These are phyloP conservation scores for Pseudorasbora parva DNA, from an alignment of 2,113 vertebrate genomes.

Conservation along the genomic window DNA sequence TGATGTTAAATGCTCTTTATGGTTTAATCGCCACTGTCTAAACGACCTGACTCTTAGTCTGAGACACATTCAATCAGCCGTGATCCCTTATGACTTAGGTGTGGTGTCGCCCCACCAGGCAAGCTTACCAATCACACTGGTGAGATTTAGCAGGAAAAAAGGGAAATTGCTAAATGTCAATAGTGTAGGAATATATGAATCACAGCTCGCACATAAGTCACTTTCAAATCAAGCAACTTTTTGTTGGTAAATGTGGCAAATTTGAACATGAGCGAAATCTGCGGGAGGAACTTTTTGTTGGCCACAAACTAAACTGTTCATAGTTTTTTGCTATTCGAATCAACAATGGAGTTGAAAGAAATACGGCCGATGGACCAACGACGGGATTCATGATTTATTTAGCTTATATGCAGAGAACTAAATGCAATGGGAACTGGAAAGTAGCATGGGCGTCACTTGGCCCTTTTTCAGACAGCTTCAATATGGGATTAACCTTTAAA, in stretches of 20 bases:
- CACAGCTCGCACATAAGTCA: too few relatives aligned
- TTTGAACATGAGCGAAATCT: background rate
- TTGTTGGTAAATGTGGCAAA: too few relatives aligned
- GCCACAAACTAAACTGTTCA: background rate
- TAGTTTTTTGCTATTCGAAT: too few relatives aligned
- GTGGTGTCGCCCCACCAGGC: background rate
- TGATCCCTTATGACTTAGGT: background rate
- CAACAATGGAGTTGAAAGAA: too few relatives aligned
- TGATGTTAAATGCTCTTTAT: slow-evolving; percentile 21
- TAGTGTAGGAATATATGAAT: background rate
- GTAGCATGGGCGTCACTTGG: too few relatives aligned
- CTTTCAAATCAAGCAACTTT: too few relatives aligned
- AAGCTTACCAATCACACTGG: background rate
- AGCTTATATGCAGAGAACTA: too few relatives aligned
- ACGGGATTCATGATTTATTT: too few relatives aligned
- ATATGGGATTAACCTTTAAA: too few relatives aligned
- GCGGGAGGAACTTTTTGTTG: background rate
- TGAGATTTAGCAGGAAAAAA: background rate
- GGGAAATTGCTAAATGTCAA: background rate
- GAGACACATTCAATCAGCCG: background rate
- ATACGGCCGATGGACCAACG: too few relatives aligned
- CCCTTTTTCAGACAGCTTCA: too few relatives aligned
- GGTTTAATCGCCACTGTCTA: background rate
- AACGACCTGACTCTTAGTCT: background rate
- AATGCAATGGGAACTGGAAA: too few relatives aligned